Evolutionary conservation across 2,113 vertebrate species (phyloP).

Genomic region (Apistogramma diplotaenia): DNA sequence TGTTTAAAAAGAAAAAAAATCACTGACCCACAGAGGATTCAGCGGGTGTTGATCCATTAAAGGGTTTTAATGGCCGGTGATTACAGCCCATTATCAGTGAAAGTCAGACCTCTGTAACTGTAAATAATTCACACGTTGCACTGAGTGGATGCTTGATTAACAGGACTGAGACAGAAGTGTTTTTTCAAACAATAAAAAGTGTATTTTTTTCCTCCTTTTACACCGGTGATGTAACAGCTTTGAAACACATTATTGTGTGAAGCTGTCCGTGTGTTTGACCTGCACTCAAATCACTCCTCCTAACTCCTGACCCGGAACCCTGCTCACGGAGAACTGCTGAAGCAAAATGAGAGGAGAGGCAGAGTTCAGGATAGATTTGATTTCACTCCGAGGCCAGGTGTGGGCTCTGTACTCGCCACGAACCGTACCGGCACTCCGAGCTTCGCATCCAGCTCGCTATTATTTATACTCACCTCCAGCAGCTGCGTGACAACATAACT

Average conservation of each 20-base stretch:
- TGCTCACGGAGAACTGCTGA: slow-evolving; percentile 48
- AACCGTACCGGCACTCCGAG: slow-evolving; percentile 53
- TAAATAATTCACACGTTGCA: slow-evolving; percentile 16
- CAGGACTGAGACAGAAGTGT: not conserved
- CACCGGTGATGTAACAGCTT: slow-evolving; percentile 58
- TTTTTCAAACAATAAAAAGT: not conserved
- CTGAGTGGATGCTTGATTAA: not conserved
- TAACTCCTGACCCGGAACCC: slow-evolving; percentile 67
- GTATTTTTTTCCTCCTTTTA: slow-evolving; percentile 2
- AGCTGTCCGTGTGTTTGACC: slow-evolving; percentile 65
- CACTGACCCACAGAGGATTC: slow-evolving; percentile 31
- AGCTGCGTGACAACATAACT: slow-evolving; percentile 14
- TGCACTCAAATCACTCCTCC: slow-evolving; percentile 52
- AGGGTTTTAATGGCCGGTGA: slow-evolving; percentile 63
- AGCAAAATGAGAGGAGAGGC: slow-evolving; percentile 60
- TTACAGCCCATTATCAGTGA: slow-evolving; percentile 44
- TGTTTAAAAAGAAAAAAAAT: slow-evolving; percentile 43
- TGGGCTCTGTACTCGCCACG: slow-evolving; percentile 71
- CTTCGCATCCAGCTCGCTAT: slow-evolving; percentile 32
- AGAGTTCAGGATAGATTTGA: slow-evolving; percentile 75
- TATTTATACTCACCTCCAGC: slow-evolving; percentile 62
- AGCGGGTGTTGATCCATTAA: slow-evolving; percentile 52
- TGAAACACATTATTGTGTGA: slow-evolving; percentile 72
- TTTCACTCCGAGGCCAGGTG: slow-evolving; percentile 78
- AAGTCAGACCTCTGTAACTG: slow-evolving; percentile 8